These are phyloP conservation scores for Phlogophora meticulosa DNA, from an alignment of 2,888 invertebrate species.

Conservation along the genomic window DNA sequence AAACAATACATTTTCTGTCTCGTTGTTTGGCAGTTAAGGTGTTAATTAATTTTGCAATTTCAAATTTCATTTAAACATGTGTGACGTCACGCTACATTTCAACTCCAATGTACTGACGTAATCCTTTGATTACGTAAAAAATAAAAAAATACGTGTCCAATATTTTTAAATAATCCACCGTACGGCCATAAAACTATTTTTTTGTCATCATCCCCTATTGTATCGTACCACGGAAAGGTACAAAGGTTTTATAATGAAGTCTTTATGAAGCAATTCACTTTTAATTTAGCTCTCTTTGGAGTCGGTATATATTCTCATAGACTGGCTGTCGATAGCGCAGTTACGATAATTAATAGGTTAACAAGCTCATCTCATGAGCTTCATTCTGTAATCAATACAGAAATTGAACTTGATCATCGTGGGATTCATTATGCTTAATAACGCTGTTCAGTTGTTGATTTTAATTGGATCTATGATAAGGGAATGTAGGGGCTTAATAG, in stretches of 20 bases:
- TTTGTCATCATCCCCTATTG: too few relatives aligned
- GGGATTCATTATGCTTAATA: conserved; percentile 14
- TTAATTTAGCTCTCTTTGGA: conserved; percentile 11
- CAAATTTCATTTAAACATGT: too few relatives aligned
- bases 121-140: too few relatives aligned
- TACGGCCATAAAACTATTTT: too few relatives aligned
- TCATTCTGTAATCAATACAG: conserved; percentile 42
- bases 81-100: too few relatives aligned
- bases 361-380: conserved; percentile 40
- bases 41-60: too few relatives aligned
- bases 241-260: background rate
- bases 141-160: too few relatives aligned
- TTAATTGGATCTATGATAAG: conserved; percentile 3
- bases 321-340: conserved; percentile 13
- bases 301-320: conserved; percentile 8
- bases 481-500: background rate
- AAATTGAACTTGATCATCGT: conserved; percentile 33
- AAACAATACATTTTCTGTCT: too few relatives aligned
- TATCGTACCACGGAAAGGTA: background rate
- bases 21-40: too few relatives aligned
- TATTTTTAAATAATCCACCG: too few relatives aligned
- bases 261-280: background rate
- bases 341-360: conserved; percentile 54
- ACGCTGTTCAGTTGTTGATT: conserved; percentile 21
- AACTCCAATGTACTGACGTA: too few relatives aligned